Evolutionary conservation across 2,113 vertebrate species (phyloP).

Genomic region (Leucopsar rothschildi): DNA sequence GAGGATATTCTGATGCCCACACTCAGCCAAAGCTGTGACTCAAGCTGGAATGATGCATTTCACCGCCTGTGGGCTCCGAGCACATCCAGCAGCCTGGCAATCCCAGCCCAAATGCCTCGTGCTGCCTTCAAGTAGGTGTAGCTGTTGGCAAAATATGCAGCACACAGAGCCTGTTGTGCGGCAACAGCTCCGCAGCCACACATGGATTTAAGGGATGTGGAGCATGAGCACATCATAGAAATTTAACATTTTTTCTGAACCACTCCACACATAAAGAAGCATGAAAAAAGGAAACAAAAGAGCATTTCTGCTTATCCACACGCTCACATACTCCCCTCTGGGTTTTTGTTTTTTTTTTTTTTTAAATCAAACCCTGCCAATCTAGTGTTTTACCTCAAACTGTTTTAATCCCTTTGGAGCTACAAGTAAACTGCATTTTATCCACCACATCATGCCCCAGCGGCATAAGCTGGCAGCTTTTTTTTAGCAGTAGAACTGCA

Average conservation of each 20-base stretch:
- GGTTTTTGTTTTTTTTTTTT: not conserved
- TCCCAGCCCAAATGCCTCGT: not conserved
- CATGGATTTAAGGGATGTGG: slow-evolving; percentile 19
- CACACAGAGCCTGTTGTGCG: not conserved
- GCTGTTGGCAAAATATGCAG: slow-evolving; percentile 14
- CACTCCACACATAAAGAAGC: not conserved
- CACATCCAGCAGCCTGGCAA: not conserved
- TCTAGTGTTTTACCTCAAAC: not conserved
- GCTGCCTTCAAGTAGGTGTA: slow-evolving; percentile 36
- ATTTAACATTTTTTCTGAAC: not conserved
- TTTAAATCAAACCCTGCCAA: not conserved
- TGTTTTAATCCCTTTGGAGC: not conserved
- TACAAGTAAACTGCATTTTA: not conserved
- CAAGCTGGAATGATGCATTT: not conserved
- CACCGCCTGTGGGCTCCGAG: not conserved
- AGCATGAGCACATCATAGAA: not conserved
- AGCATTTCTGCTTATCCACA: not conserved
- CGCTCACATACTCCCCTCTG: not conserved
- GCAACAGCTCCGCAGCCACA: slow-evolving; percentile 13
- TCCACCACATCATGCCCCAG: not conserved
- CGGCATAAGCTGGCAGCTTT: fast-evolving
- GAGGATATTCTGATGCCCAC: not conserved
- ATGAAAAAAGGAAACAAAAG: not conserved
- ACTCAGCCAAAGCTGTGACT: not conserved
- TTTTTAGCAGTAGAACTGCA: not conserved